Conservation (phyloP, 2,113 vertebrate genomes). For the Halcyon malimbica region DNA sequence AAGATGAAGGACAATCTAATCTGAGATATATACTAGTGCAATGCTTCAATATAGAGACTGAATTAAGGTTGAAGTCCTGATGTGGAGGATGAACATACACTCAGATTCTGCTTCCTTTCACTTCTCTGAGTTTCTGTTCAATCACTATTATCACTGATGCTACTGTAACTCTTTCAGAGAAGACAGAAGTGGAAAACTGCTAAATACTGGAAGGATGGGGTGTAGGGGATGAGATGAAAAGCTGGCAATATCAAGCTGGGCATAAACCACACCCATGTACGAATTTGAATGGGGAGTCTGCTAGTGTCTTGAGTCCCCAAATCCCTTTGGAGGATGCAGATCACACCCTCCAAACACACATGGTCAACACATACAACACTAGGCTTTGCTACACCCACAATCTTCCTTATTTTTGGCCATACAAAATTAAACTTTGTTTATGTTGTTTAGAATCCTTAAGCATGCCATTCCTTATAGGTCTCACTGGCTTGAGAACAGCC, state of each 20-base stretch:
- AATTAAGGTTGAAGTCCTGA: background rate
- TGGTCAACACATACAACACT: background rate
- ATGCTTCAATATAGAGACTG: background rate
- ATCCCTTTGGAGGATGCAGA: background rate
- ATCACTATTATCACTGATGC: background rate
- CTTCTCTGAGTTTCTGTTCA: background rate
- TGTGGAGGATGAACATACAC: background rate
- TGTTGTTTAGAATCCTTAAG: background rate
- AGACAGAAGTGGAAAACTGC: background rate
- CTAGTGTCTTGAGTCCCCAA: background rate
- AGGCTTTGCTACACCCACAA: background rate
- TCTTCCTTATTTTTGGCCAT: background rate
- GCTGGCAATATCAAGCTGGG: background rate
- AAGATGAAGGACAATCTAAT: background rate
- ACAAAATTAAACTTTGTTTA: background rate
- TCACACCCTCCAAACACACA: background rate
- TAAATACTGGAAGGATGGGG: background rate
- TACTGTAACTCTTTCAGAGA: background rate
- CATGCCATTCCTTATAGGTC: background rate
- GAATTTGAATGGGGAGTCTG: background rate
- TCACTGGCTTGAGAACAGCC: no score
- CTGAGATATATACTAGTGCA: background rate
- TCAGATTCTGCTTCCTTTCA: background rate
- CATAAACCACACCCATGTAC: rapidly evolving
- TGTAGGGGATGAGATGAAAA: background rate